Percentiles rank a stretch among this genome's conserved stretches.
These are phyloP conservation scores for Ptychochromis oligacanthus DNA, from an alignment of 2,113 vertebrate species.

Conservation along the genomic window DNA sequence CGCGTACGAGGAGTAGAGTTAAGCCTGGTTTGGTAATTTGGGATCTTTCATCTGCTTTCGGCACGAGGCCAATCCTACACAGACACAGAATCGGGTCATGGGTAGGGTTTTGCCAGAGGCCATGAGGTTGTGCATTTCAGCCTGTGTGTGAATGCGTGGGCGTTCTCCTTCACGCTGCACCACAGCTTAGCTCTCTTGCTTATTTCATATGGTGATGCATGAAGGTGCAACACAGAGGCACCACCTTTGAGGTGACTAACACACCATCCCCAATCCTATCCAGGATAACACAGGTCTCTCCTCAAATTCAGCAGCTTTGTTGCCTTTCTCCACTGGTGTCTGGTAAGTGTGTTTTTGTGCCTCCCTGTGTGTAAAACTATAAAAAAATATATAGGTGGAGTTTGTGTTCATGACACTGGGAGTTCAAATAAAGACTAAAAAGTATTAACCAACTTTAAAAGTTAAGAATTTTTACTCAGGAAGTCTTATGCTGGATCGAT, in stretches of 20 bases:
- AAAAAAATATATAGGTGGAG: background rate
- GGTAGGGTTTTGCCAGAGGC: conserved; percentile 46
- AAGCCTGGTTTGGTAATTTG: conserved; percentile 64
- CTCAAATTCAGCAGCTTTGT: conserved; percentile 33
- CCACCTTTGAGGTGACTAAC: conserved; percentile 72
- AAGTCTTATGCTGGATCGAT: background rate
- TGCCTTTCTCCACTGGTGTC: background rate
- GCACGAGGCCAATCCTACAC: conserved; percentile 37
- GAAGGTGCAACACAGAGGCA: conserved; percentile 61
- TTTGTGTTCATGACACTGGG: background rate
- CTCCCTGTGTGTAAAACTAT: background rate
- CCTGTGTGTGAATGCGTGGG: conserved; percentile 36
- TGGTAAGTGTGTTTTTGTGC: background rate
- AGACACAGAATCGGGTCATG: conserved; percentile 50
- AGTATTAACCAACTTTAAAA: background rate
- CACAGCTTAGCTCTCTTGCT: conserved; percentile 58
- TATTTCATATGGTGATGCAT: conserved; percentile 58
- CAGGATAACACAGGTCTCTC: conserved; percentile 39
- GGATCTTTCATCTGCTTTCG: conserved; percentile 61
- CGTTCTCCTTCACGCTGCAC: conserved; percentile 47
- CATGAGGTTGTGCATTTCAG: conserved; percentile 27
- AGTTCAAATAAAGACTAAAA: background rate
- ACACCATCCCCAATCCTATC: conserved; percentile 64
- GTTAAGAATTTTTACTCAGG: background rate
- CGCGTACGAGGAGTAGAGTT: conserved; percentile 29